Evolutionary conservation across 1,140 invertebrate species (phyloP).

Genomic region (Drosophila obscura): DNA sequence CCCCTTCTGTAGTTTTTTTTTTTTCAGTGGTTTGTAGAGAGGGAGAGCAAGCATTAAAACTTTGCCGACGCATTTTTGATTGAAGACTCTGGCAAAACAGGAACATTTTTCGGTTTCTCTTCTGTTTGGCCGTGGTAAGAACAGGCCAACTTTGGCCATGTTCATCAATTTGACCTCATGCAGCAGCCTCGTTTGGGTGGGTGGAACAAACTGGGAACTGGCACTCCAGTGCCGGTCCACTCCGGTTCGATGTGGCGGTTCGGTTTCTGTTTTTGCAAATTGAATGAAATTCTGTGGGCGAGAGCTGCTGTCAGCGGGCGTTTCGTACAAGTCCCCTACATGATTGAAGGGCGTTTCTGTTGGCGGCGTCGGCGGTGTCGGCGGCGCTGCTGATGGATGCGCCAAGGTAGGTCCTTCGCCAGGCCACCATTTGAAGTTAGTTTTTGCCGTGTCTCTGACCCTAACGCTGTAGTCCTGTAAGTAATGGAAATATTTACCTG

Average conservation of each 20-base stretch:
- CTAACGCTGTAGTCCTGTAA: too few species aligned
- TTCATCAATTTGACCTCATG: slow-evolving; percentile 53
- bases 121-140: slow-evolving; percentile 25
- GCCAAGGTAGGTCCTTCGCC: not conserved
- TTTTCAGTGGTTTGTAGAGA: too few species aligned
- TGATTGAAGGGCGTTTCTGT: slow-evolving; percentile 37
- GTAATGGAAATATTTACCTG: too few species aligned
- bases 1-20: slow-evolving; percentile 37
- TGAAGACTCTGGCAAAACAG: slow-evolving; percentile 65
- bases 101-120: slow-evolving; percentile 51
- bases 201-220: slow-evolving; percentile 12
- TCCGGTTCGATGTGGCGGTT: not conserved
- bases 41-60: slow-evolving; percentile 61
- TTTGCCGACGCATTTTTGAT: slow-evolving; percentile 79
- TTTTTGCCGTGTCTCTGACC: too few species aligned
- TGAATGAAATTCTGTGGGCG: slow-evolving; percentile 65
- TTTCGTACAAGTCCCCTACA: slow-evolving; percentile 43
- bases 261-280: slow-evolving; percentile 62
- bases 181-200: not conserved
- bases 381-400: slow-evolving; percentile 3
- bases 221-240: not conserved
- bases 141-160: slow-evolving; percentile 47
- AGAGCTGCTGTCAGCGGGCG: slow-evolving; percentile 39
- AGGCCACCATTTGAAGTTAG: not conserved
- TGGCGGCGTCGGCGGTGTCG: not conserved